Base-by-base conservation (phyloP, 92 coral and sea anemone species). In the Palythoa grandis region DNA sequence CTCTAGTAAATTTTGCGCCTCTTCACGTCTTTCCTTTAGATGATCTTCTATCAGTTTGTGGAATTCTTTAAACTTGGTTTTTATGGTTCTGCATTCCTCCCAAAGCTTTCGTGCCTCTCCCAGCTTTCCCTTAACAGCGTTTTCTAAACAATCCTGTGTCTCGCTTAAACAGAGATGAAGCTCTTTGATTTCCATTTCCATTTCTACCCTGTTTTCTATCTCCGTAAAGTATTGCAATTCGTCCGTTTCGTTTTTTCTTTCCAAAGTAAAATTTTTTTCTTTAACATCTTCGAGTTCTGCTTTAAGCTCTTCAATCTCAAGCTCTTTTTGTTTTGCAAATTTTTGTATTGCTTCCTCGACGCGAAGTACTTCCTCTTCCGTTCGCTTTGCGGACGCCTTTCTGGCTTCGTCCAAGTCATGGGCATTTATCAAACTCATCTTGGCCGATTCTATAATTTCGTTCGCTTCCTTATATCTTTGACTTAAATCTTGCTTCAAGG, bases 51-150 rank as follows among this genome's bases (percentile, higher is more conserved):
- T 78, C 8, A 8, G 56, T 11, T 43, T 24, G 7, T 61, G 72
- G 19, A 43, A 78, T 14, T 78, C 83, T 17, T 50, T 39, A 20
- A 78, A 43, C 20, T 78, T 78, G 22, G 11, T 16, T 22, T 78
- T 40, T 3, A 60, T 29, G 37, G 29, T 65, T 71, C 54, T 60
- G 39, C 83, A 35, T 3, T 29, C 69, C 38, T 78, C 72, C 72
- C 72, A 78, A 78, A 60, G 70, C 25, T 60, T 52, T 16, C 58
- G 53, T 16, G 72, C 83, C 23, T 78, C 83, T 78, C 11, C 58
- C 25, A 37, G 38, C n/a, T 61, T 78, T 50, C 56, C 72, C 37
- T 39, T 19, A 10, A 60, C 39, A 1, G 12, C 56, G 25, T 23
- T 39, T 50, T 48, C 22, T 52, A 61, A 11, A 60, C 54, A 61